phyloP scores from a whole-genome alignment of 2,888 invertebrate species.

The Acleris literana region DNA sequence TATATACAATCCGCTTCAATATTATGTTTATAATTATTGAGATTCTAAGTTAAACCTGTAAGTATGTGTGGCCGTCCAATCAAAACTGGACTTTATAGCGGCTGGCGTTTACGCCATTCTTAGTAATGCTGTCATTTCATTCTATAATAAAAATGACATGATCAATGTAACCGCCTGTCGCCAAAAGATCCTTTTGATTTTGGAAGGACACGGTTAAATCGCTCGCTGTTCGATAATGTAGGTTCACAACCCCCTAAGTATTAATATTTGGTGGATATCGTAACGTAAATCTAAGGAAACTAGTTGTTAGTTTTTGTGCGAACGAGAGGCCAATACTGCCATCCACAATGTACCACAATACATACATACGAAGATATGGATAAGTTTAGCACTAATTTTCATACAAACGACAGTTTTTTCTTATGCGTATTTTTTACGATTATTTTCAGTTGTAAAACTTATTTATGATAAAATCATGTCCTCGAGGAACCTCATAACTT shows the following conservation, averaged over 20 bases:
- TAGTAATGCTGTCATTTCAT: too few relatives aligned
- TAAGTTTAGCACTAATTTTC: background rate
- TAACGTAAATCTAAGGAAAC: slow-evolving; percentile 27
- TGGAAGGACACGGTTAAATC: slow-evolving; percentile 10
- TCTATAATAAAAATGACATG: too few relatives aligned
- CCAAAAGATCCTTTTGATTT: too few relatives aligned
- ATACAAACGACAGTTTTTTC: too few relatives aligned
- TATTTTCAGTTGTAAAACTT: too few relatives aligned
- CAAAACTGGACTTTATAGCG: too few relatives aligned
- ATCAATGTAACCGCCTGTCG: too few relatives aligned
- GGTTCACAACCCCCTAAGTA: slow-evolving; percentile 38
- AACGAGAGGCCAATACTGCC: slow-evolving; percentile 47
- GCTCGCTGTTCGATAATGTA: slow-evolving; percentile 33
- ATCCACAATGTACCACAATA: slow-evolving; percentile 33
- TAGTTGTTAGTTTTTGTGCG: slow-evolving; percentile 30
- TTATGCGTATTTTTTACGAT: too few relatives aligned
- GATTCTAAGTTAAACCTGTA: slow-evolving; percentile 25
- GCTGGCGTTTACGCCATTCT: too few relatives aligned
- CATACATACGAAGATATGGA: background rate
- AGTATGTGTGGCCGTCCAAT: background rate
- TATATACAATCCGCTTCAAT: slow-evolving; percentile 23
- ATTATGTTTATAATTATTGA: slow-evolving; percentile 18
- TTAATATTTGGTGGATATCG: slow-evolving; percentile 40
- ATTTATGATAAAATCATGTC: too few relatives aligned
- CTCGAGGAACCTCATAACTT: too few relatives aligned